Evolutionary conservation across 1,140 invertebrate species (phyloP).

Genomic region (Goniozus legneri): DNA sequence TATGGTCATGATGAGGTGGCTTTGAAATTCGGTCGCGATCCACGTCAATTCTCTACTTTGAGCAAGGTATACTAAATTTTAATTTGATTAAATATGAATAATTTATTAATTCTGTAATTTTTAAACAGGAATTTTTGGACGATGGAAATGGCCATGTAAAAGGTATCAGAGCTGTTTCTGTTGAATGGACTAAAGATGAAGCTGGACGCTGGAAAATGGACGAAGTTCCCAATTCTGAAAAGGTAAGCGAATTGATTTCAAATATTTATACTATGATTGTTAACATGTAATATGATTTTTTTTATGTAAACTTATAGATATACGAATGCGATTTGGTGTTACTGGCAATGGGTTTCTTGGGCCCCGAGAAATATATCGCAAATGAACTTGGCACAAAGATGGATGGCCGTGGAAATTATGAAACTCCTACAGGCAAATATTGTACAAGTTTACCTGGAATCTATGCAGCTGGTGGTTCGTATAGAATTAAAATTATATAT

Average conservation of each 20-base stretch:
- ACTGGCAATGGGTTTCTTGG: conserved; percentile 97
- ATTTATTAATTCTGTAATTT: background rate
- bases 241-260: conserved; percentile 51
- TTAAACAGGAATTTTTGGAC: conserved; percentile 79
- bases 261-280: too few relatives aligned
- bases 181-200: conserved; percentile 92
- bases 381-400: conserved; percentile 79
- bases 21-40: conserved; percentile 88
- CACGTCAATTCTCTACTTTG: conserved; percentile 87
- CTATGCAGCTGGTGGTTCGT: conserved; percentile 90
- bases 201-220: conserved; percentile 92
- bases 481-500: background rate
- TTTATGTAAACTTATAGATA: conserved; percentile 44
- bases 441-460: conserved; percentile 80
- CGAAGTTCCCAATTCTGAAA: conserved; percentile 79
- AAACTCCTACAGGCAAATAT: conserved; percentile 77
- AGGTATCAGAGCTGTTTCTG: conserved; percentile 85
- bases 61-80: conserved; percentile 66
- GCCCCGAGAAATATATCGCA: conserved; percentile 88
- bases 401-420: conserved; percentile 91
- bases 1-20: conserved; percentile 97
- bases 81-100: background rate
- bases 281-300: too few relatives aligned
- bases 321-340: conserved; percentile 90
- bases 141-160: conserved; percentile 86